Percentiles rank a stretch among this genome's conserved stretches.
phyloP scores from a whole-genome alignment of 1,140 invertebrate species.

The Brachionus angularis region DNA sequence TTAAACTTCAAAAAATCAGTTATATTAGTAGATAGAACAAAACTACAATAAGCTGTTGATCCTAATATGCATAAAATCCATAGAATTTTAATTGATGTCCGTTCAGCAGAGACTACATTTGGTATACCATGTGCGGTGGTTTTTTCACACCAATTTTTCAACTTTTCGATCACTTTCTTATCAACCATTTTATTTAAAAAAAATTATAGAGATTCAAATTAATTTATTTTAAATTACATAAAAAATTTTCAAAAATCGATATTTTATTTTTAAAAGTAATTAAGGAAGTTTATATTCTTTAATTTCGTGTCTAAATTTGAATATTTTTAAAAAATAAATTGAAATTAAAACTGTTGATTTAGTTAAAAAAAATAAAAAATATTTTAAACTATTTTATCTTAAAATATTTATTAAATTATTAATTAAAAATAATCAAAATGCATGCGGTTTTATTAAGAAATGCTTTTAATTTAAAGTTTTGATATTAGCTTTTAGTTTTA shows the following conservation, averaged over 20 bases:
- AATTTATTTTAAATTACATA: background rate
- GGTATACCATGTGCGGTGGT: constrained; percentile 27
- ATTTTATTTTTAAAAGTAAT: background rate
- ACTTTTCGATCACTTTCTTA: background rate
- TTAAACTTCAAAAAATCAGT: background rate
- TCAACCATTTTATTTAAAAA: background rate
- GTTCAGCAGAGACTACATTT: background rate
- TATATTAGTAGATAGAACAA: background rate
- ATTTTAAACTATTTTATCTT: too few relatives aligned
- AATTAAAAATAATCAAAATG: too few relatives aligned
- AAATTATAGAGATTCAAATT: background rate
- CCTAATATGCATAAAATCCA: background rate
- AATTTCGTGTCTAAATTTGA: too few relatives aligned
- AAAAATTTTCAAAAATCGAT: background rate
- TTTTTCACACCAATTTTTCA: constrained; percentile 7
- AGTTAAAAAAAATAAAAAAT: too few relatives aligned
- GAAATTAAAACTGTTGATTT: too few relatives aligned
- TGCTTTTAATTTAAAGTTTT: background rate
- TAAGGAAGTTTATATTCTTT: too few relatives aligned
- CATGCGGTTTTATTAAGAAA: too few relatives aligned
- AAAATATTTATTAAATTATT: too few relatives aligned
- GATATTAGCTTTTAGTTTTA: background rate
- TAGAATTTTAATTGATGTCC: background rate
- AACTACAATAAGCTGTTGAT: background rate
- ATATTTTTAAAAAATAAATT: too few relatives aligned